phyloP scores from a whole-genome alignment of 2,113 vertebrate species.

The Neopipo cinnamomea region DNA sequence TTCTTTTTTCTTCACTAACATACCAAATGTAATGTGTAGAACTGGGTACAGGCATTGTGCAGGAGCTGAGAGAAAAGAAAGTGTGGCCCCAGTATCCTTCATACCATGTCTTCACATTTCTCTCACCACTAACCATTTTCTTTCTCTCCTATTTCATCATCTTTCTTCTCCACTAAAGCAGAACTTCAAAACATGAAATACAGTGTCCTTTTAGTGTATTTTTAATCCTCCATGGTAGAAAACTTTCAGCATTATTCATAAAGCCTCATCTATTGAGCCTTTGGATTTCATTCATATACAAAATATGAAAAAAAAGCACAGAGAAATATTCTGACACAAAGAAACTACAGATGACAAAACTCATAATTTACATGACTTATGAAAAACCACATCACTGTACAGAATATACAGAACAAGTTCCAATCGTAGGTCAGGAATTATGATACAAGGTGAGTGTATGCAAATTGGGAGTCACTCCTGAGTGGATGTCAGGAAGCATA shows the following conservation, averaged over 20 bases:
- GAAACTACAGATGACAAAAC: not conserved
- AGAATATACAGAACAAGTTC: not conserved
- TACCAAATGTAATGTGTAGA: not conserved
- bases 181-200: not conserved
- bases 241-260: not conserved
- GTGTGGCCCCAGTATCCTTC: not conserved
- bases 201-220: not conserved
- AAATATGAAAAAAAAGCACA: not conserved
- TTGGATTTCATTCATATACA: not conserved
- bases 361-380: not conserved
- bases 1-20: not conserved
- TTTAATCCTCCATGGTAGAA: not conserved
- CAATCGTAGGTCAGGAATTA: not conserved
- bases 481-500: not conserved
- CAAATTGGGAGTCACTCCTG: constrained; percentile 33
- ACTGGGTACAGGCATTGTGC: not conserved
- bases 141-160: not conserved
- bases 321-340: not conserved
- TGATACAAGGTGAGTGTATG: not conserved
- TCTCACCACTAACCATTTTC: not conserved
- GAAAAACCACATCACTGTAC: not conserved
- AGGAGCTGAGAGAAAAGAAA: not conserved
- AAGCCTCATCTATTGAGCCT: not conserved
- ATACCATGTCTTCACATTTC: not conserved
- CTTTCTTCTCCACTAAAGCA: not conserved